Percentiles rank a stretch among this genome's conserved stretches.
phyloP scores from a whole-genome alignment of 2,113 vertebrate species.

The Cyanoderma ruficeps region DNA sequence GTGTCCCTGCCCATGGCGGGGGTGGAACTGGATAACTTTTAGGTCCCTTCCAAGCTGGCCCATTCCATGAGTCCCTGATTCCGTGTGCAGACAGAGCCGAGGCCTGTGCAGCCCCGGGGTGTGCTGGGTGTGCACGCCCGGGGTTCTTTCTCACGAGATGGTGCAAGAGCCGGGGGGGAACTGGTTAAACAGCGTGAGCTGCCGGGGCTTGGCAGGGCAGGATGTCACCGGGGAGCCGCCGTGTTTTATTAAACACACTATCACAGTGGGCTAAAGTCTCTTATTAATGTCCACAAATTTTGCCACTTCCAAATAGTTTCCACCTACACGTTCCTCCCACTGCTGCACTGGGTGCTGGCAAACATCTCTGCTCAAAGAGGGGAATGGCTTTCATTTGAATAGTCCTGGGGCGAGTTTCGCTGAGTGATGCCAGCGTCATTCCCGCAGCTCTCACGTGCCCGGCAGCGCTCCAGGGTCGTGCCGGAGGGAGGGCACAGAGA shows the following conservation, averaged over 20 bases:
- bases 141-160: slow-evolving; percentile 49
- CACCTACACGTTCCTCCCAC: slow-evolving; percentile 47
- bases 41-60: background rate
- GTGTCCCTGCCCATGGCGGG: background rate
- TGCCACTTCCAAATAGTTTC: slow-evolving; percentile 61
- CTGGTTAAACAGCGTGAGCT: slow-evolving; percentile 40
- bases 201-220: background rate
- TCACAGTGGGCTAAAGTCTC: slow-evolving; percentile 41
- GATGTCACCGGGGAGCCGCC: background rate
- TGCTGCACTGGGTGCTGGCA: slow-evolving; percentile 2
- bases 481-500: background rate
- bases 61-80: background rate
- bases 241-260: background rate
- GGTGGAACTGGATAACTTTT: background rate
- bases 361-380: background rate
- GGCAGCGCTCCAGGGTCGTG: background rate
- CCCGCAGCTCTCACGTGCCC: slow-evolving; percentile 19
- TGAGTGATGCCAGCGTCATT: background rate
- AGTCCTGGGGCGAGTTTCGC: slow-evolving; percentile 27
- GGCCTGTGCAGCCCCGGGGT: background rate
- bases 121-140: background rate
- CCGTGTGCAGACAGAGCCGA: background rate
- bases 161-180: background rate
- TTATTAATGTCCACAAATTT: slow-evolving; percentile 53
- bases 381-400: slow-evolving; percentile 9